Evolutionary conservation across 2,888 invertebrate species (phyloP), one percentile per base, ranked within the genome.

Genomic region (Automeris io): DNA sequence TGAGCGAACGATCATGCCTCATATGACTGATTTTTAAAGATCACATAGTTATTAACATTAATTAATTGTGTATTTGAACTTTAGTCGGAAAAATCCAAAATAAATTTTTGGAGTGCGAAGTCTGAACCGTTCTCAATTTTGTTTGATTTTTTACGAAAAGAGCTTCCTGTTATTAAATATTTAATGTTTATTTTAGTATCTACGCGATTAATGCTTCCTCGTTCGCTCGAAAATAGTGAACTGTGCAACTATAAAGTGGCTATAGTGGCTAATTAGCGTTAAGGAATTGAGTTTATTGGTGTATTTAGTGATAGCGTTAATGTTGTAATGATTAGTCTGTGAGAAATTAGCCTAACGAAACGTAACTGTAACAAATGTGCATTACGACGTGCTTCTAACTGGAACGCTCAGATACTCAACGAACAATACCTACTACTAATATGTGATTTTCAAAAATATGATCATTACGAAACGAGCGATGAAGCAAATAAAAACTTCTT

Each of bases 11-110:
- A 60, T 53, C 45, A 45, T 49, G 45, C 70, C 68, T 37, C 66
- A 62, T 57, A 82, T 76, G 45, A 82, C 82, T 42, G 79, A 85
- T 65, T 85, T 85, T 55, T 83, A 70, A 58, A 33, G n/a, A n/a
- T n/a, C 23, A n/a, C 9, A 24, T 24, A 24, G 11, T 7, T 12
- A 8, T 25, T 25, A 5, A 6, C 8, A 7, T 3, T 7, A 7
- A 7, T 26, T 13, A 26, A 26, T 26, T 26, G 11, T 26, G 26
- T 7, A 26, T 26, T 13, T 7, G 13, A 26, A 26, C 13, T 1
- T 7, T 8, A 16, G 16, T 16, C 19, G n/a, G 4, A 29, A n/a
- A 8, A 16, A 2, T 29, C n/a, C 16, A 4, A n/a, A 16, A 16
- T 29, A 13, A n/a, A 16, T 29, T 29, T 16, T 16, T 16, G 16